Evolutionary conservation across 2,888 invertebrate species (phyloP), one percentile per base, ranked within the genome.

Genomic region (Minunthozetes semirufus): DNA sequence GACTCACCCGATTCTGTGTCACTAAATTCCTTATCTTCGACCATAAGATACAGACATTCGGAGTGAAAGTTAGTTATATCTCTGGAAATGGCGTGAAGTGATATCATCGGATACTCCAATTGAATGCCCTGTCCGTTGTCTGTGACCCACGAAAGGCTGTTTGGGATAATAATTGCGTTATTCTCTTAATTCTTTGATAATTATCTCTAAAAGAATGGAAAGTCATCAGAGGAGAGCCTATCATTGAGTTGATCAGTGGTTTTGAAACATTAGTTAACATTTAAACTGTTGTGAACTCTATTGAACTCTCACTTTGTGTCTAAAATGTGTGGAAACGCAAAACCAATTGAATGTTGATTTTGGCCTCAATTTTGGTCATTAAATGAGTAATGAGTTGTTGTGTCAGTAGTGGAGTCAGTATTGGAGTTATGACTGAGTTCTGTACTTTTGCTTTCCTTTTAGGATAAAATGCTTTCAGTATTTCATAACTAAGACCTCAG

Each of bases 71-170:
- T 83, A 77, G 84, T 83, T 53, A 85, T 81, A 78, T 91, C 90
- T 78, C 89, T 84, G 72, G 90, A 90, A 25, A 91, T 85, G 0
- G 90, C 92, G 80, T 92, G 92, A 15, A 92, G 84, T 0, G 89
- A 87, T 81, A 92, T 90, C 79, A 87, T 87, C 1, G 87, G 89
- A 81, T 92, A 92, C 79, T 88, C 84, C 74, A 92, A 82, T 0
- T 88, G 87, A 80, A 92, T 89, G 33, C 90, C 90, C 80, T 85
- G 83, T 61, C 86, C 84, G 75, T 84, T 83, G 78, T 84, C 81
- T 79, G 86, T 83, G 73, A 87, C 82, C 89, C 88, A 87, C 80
- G 88, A 87, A 80, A 90, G 81, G 79, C 72, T 73, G 63, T 38
- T 50, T n/a, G 8, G 19, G 50, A 72, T n/a, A 59, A 75, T n/a